Base-by-base conservation (phyloP, 2,113 vertebrate genomes). In the Calonectris borealis region DNA sequence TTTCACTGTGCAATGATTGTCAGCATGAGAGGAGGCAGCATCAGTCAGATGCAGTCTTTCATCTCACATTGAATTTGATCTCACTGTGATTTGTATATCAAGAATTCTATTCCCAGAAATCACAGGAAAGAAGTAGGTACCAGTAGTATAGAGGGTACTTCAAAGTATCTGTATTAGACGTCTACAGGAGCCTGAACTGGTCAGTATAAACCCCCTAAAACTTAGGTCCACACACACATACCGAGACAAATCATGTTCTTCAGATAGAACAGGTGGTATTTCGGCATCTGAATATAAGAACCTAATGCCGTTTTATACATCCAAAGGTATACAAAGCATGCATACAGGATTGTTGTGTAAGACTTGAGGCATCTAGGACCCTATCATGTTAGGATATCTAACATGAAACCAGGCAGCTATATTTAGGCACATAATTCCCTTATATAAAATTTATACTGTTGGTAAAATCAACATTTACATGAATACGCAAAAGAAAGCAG, bases 151-250 rank as follows among this genome's bases (percentile, higher is more conserved):
- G 15, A 60, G 8, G 6, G 6, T n/a, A 71, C 17, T 46, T 76
- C 1, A 2, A 64, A 80, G 20, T 44, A 49, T 24, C 52, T 32
- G 3, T 49, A 36, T 29, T 26, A 29, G 21, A 71, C 1, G 2
- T 17, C 24, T 65, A 62, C 27, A 86, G 75, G 57, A 86, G 14
- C 18, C 78, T 65, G 34, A 92, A 85, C 12, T 36, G 44, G 29
- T 60, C 38, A 49, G 9, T 11, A 58, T 16, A 89, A 91, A 27
- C 11, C 3, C 22, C 32, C 20, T 36, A 49, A 27, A 91, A 18
- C 46, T 46, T 44, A 54, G 51, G 13, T 44, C 20, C 29, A 55
- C 3, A 5, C 9, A 60, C n/a, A 38, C 0, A 0, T 32, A 27
- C 29, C 5, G 62, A 21, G 21, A 69, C 3, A 86, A 76, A 36